Base-by-base conservation (phyloP, 2,797 vertebrate species). In the Aeoliscus strigatus region DNA sequence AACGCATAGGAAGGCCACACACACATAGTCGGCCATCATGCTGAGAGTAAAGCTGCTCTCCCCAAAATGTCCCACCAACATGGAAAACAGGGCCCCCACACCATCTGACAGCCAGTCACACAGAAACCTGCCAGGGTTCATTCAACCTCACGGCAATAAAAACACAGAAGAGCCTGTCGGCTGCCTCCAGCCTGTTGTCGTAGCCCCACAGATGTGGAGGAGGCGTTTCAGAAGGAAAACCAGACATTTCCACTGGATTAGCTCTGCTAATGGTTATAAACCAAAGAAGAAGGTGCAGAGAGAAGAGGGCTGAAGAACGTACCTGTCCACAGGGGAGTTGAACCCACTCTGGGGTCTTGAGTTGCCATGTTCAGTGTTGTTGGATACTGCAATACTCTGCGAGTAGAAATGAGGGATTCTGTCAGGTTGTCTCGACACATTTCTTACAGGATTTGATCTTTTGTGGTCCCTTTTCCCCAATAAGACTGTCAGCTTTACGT, bases 311-410 rank as follows among this genome's bases (percentile, higher is more conserved):
- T 34, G 16, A 9, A 5, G 38, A 10, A 14, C 16, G 59, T 86
- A 95, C 95, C 93, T 98, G 77, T 96, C 95, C 60, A 89, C 90
- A 0, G 93, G 89, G 31, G 92, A 93, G 75, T 75, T 89, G 80
- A 95, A 91, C 54, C 92, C 92, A 0, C 90, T 92, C 9, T 82
- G 67, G 0, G 85, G 69, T 9, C 79, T 77, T 4, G 87, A 87
- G 27, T 76, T 82, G 12, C 77, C 39, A 3, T 24, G 75, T 14
- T 91, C 89, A 0, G 42, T 46, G 70, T 84, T 88, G 61, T 66
- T 80, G 74, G 87, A 91, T 16, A 93, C 90, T 0, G 92, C 91
- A 4, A 97, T 93, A 56, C 89, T 94, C 95, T 97, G 48, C 0
- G 2, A 72, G 67, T 24, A 60, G 56, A 43, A 71, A 45, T 6